Conservation (phyloP, 2,113 vertebrate species). For the Anarrhichthys ocellatus region DNA sequence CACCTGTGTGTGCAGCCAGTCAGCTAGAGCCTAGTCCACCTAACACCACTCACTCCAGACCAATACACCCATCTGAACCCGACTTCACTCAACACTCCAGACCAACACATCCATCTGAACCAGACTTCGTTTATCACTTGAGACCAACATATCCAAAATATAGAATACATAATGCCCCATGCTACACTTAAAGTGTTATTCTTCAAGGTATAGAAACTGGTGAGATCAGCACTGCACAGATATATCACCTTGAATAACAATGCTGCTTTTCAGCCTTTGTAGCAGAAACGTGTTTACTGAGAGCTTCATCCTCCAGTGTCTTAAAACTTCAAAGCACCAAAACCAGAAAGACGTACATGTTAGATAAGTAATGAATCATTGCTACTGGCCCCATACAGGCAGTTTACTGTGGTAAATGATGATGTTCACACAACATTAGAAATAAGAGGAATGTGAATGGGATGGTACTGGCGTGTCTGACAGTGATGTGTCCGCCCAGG, state of each 20-base stretch:
- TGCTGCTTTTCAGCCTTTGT: not conserved
- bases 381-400: too few relatives aligned
- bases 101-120: too few relatives aligned
- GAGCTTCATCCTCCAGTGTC: not conserved
- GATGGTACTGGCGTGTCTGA: not conserved
- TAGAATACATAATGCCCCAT: not conserved
- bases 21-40: not conserved
- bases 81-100: too few relatives aligned
- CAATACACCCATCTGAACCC: too few relatives aligned
- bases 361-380: not conserved
- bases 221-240: conserved; percentile 16
- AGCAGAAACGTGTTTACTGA: not conserved
- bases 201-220: not conserved
- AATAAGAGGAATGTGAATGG: not conserved
- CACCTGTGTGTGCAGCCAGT: not conserved
- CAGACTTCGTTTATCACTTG: too few relatives aligned
- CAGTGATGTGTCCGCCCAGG: conserved; percentile 76
- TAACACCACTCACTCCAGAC: not conserved
- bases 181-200: not conserved
- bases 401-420: not conserved
- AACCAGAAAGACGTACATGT: not conserved
- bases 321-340: not conserved
- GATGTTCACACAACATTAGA: not conserved
- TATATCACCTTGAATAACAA: not conserved
- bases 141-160: not conserved